Conservation (phyloP, 2,888 invertebrate genomes). For the Teinopalpus imperialis region DNA sequence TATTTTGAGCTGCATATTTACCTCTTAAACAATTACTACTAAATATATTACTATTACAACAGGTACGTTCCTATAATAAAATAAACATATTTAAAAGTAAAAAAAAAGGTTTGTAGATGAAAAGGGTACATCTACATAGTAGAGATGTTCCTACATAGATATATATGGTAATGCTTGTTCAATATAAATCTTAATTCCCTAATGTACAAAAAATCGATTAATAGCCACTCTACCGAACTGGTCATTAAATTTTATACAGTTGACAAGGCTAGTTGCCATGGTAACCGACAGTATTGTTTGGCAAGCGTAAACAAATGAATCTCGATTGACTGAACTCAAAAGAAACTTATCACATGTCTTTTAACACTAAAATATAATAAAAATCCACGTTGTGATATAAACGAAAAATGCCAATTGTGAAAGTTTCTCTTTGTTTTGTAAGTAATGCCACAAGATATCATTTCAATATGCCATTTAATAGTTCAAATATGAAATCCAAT, state of each 20-base stretch:
- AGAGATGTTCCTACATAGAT: too few species aligned
- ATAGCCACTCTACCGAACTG: slow-evolving; percentile 32
- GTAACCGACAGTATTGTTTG: slow-evolving; percentile 61
- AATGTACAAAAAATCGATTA: slow-evolving; percentile 50
- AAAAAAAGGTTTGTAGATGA: too few species aligned
- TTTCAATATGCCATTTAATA: too few species aligned
- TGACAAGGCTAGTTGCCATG: slow-evolving; percentile 61
- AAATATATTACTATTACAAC: too few species aligned
- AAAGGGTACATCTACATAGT: too few species aligned
- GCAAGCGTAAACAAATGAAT: slow-evolving; percentile 75
- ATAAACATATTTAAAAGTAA: too few species aligned
- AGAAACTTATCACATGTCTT: slow-evolving; percentile 44
- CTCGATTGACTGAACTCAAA: slow-evolving; percentile 53
- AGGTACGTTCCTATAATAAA: too few species aligned
- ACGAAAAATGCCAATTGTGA: slow-evolving; percentile 48
- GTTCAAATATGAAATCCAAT: neutral
- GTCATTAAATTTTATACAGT: too few species aligned
- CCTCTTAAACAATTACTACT: too few species aligned
- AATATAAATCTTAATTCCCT: slow-evolving; percentile 27
- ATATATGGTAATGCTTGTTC: slow-evolving; percentile 29
- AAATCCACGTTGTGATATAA: slow-evolving; percentile 33
- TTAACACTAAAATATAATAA: slow-evolving; percentile 38
- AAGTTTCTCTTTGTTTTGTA: slow-evolving; percentile 40
- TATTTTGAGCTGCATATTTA: too few species aligned
- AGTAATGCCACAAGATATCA: slow-evolving; percentile 45